Percentiles rank a stretch among this genome's conserved stretches.
Evolutionary conservation across 2,113 vertebrate genomes (phyloP).

Genomic region (Tenrec ecaudatus): DNA sequence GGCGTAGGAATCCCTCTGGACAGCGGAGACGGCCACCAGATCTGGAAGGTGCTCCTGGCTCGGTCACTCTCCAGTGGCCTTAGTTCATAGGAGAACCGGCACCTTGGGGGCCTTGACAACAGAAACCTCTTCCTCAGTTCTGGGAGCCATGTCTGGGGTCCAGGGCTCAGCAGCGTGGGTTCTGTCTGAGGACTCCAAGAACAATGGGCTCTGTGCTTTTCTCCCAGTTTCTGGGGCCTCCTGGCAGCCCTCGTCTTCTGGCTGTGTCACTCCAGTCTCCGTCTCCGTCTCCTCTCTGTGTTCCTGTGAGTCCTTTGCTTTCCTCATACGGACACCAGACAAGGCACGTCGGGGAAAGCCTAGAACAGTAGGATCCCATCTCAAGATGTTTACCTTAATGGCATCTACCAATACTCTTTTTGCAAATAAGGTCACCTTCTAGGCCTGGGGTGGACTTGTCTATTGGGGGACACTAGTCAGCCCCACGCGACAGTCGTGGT

Average conservation of each 20-base stretch:
- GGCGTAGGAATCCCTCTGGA: too few relatives aligned
- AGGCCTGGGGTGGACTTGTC: neutral
- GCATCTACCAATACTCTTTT: neutral
- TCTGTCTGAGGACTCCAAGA: neutral
- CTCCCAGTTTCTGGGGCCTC: neutral
- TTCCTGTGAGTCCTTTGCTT: neutral
- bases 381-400: neutral
- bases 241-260: neutral
- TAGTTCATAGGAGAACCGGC: too few relatives aligned
- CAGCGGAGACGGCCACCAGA: too few relatives aligned
- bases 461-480: neutral
- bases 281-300: neutral
- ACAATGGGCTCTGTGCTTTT: neutral
- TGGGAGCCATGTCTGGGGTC: too few relatives aligned
- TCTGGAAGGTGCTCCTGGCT: too few relatives aligned
- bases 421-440: neutral
- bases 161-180: neutral
- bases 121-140: neutral
- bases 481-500: neutral
- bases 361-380: neutral
- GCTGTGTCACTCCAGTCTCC: too few relatives aligned
- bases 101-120: neutral
- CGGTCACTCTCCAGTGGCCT: too few relatives aligned
- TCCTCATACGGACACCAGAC: neutral
- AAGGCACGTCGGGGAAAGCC: neutral